Percentiles rank a stretch among this genome's conserved stretches.
Conservation (phyloP, 2,113 vertebrate genomes). For the Otocyon megalotis region DNA sequence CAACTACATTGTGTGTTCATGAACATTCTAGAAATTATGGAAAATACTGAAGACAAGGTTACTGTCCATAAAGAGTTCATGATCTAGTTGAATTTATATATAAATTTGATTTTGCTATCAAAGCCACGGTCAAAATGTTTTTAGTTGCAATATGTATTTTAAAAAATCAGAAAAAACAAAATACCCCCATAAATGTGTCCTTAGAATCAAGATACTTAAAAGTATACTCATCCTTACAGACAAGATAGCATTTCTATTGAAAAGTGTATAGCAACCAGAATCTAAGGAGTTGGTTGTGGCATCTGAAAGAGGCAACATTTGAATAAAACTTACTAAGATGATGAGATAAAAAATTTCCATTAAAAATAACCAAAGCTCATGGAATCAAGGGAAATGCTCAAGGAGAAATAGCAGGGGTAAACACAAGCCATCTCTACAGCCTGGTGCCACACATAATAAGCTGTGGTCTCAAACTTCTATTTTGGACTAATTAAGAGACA, state of each 20-base stretch:
- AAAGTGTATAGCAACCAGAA: background rate
- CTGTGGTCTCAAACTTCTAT: background rate
- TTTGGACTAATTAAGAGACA: background rate
- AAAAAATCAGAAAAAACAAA: background rate
- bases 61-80: background rate
- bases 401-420: background rate
- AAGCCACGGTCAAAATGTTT: background rate
- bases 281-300: background rate
- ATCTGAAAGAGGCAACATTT: background rate
- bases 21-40: background rate
- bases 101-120: background rate
- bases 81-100: background rate
- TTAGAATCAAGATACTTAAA: conserved; percentile 27
- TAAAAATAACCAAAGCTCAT: conserved; percentile 36
- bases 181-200: background rate
- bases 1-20: background rate
- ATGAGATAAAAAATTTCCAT: background rate
- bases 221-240: background rate
- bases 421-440: background rate
- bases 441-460: background rate
- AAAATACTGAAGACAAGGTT: conserved; percentile 10
- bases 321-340: conserved; percentile 18
- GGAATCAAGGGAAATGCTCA: background rate
- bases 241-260: background rate
- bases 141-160: background rate